Percentiles rank a stretch among this genome's conserved stretches.
Evolutionary conservation across 2,797 vertebrate genomes (phyloP).

Genomic region (Botia kubotai): DNA sequence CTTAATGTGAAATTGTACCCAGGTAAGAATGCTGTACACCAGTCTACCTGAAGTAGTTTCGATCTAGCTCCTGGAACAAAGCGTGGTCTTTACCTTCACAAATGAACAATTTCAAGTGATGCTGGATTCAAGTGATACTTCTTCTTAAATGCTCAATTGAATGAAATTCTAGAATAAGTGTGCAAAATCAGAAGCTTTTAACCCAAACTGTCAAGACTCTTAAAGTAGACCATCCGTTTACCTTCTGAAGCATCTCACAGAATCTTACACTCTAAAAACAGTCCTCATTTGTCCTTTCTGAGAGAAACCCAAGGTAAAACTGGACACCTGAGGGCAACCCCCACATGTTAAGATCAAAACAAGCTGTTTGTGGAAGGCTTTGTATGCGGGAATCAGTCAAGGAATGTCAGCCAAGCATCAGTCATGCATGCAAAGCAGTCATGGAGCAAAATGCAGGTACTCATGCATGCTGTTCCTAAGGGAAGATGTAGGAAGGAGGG

Average conservation of each 20-base stretch:
- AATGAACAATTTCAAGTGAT: too few relatives aligned
- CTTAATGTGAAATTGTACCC: conserved; percentile 15
- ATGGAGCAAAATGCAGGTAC: conserved; percentile 75
- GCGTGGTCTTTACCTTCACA: too few relatives aligned
- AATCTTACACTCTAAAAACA: background rate
- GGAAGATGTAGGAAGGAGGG: conserved; percentile 41
- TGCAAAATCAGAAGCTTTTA: background rate
- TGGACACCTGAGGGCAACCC: background rate
- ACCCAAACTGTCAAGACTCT: background rate
- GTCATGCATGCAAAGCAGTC: conserved; percentile 79
- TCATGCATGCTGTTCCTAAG: conserved; percentile 73
- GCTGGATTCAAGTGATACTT: background rate
- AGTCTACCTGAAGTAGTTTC: conserved; percentile 20
- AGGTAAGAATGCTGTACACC: conserved; percentile 12
- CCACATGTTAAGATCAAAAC: background rate
- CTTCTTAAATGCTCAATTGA: background rate
- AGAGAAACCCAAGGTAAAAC: background rate
- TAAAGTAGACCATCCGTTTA: background rate
- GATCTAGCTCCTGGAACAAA: background rate
- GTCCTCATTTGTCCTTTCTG: background rate
- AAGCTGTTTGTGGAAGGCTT: conserved; percentile 13
- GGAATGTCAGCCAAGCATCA: conserved; percentile 78
- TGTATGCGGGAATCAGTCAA: conserved; percentile 73
- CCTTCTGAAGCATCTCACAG: background rate
- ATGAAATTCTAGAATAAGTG: background rate